Evolutionary conservation across 2,797 vertebrate genomes (phyloP).

Genomic region (Malurus leucopterus): DNA sequence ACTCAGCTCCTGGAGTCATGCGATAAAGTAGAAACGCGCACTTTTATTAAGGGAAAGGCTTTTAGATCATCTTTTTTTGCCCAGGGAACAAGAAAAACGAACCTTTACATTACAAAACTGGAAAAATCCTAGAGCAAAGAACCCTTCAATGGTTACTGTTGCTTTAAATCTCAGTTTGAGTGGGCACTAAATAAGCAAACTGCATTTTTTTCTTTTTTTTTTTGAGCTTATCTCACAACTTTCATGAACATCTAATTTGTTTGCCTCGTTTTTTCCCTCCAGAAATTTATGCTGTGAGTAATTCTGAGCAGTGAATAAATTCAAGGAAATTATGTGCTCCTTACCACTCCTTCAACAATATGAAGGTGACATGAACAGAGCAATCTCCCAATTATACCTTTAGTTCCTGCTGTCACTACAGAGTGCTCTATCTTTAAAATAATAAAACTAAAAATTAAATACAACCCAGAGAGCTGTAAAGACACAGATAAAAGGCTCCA

Average conservation of each 20-base stretch:
- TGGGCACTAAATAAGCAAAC: background rate
- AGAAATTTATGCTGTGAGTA: background rate
- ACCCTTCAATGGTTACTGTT: background rate
- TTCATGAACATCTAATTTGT: background rate
- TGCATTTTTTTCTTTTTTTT: background rate
- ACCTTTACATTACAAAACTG: background rate
- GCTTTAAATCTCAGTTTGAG: background rate
- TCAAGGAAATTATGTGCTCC: background rate
- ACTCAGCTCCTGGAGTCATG: background rate
- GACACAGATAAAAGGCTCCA: background rate
- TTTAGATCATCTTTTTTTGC: background rate
- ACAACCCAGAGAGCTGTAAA: background rate
- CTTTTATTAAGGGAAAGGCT: background rate
- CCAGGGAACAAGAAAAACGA: background rate
- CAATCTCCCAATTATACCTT: background rate
- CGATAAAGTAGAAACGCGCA: background rate
- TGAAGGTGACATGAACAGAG: background rate
- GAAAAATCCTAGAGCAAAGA: background rate
- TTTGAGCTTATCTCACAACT: background rate
- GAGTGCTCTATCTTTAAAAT: background rate
- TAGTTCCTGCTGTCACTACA: background rate
- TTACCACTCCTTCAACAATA: background rate
- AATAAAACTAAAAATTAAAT: background rate
- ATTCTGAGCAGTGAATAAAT: constrained; percentile 3
- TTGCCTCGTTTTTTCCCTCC: fast-evolving